phyloP scores from a whole-genome alignment of 2,797 vertebrate species.

The Atherinosoma microstoma region DNA sequence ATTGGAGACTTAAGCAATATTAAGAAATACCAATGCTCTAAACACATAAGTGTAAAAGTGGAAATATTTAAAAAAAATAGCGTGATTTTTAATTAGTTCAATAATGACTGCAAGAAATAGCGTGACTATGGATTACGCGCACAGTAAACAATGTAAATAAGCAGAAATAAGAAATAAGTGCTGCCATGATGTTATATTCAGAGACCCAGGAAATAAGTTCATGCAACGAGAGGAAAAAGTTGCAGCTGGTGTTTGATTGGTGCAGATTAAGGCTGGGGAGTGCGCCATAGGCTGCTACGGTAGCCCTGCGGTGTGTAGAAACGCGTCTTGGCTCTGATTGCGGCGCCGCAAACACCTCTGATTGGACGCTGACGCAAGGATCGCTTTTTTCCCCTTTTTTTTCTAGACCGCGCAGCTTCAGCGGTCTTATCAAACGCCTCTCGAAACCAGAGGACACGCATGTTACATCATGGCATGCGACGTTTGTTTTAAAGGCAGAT shows the following conservation, averaged over 20 bases:
- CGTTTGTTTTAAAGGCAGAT: not conserved
- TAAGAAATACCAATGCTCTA: not conserved
- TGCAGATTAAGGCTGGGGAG: slow-evolving; percentile 48
- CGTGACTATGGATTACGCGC: not conserved
- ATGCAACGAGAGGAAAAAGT: slow-evolving; percentile 27
- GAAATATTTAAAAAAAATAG: not conserved
- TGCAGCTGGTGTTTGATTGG: slow-evolving; percentile 69
- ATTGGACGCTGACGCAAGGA: slow-evolving; percentile 63
- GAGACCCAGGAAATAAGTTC: slow-evolving; percentile 1
- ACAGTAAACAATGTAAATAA: slow-evolving; percentile 3
- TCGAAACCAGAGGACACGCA: not conserved
- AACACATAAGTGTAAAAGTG: not conserved
- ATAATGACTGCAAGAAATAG: not conserved
- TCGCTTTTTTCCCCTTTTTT: slow-evolving; percentile 19
- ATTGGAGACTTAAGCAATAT: not conserved
- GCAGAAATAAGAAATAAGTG: not conserved
- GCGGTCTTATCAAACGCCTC: slow-evolving; percentile 37
- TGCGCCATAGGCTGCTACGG: slow-evolving; percentile 70
- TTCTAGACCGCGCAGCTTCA: slow-evolving; percentile 32
- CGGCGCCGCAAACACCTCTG: slow-evolving; percentile 70
- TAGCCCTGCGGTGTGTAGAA: slow-evolving; percentile 48
- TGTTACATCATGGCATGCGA: not conserved
- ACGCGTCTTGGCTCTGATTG: slow-evolving; percentile 66
- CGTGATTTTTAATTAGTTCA: not conserved
- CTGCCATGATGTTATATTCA: not conserved